Evolutionary conservation across 1,140 invertebrate species (phyloP).

Genomic region (Colletes latitarsis): DNA sequence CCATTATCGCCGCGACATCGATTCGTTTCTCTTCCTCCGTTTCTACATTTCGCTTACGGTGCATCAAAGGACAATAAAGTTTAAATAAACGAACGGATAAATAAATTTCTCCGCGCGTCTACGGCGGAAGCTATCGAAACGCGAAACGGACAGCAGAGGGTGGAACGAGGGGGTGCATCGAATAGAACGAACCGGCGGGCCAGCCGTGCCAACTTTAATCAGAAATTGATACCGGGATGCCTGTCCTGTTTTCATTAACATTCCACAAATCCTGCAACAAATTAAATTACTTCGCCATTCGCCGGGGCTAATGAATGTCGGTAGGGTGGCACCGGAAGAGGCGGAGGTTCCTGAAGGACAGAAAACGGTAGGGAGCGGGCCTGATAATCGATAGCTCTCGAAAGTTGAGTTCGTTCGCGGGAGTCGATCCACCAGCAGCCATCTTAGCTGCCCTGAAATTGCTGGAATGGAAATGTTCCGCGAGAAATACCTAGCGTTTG

Average conservation of each 20-base stretch:
- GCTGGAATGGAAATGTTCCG: slow-evolving; percentile 30
- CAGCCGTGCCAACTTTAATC: slow-evolving; percentile 64
- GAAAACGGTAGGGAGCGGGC: slow-evolving; percentile 40
- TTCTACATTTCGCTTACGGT: too few relatives aligned
- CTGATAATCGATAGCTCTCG: slow-evolving; percentile 75
- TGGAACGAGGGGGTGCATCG: not conserved
- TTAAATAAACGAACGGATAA: too few relatives aligned
- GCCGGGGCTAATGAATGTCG: slow-evolving; percentile 76
- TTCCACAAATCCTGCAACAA: slow-evolving; percentile 79
- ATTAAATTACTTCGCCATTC: slow-evolving; percentile 79
- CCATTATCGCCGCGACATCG: too few relatives aligned
- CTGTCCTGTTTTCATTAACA: slow-evolving; percentile 79
- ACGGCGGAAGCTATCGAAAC: not conserved
- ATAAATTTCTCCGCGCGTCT: too few relatives aligned
- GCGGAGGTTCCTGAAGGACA: slow-evolving; percentile 57
- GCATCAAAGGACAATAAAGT: too few relatives aligned
- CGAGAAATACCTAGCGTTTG: not conserved
- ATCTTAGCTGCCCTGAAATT: slow-evolving; percentile 35
- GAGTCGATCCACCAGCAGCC: slow-evolving; percentile 35
- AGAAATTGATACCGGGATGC: slow-evolving; percentile 73
- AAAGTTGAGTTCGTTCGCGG: slow-evolving; percentile 60
- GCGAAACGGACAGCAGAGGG: not conserved
- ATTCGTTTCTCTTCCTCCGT: too few relatives aligned
- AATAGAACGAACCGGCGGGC: slow-evolving; percentile 4
- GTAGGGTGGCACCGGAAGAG: slow-evolving; percentile 51